Evolutionary conservation across 2,113 vertebrate genomes (phyloP).

Genomic region (Melanotaenia duboulayi): DNA sequence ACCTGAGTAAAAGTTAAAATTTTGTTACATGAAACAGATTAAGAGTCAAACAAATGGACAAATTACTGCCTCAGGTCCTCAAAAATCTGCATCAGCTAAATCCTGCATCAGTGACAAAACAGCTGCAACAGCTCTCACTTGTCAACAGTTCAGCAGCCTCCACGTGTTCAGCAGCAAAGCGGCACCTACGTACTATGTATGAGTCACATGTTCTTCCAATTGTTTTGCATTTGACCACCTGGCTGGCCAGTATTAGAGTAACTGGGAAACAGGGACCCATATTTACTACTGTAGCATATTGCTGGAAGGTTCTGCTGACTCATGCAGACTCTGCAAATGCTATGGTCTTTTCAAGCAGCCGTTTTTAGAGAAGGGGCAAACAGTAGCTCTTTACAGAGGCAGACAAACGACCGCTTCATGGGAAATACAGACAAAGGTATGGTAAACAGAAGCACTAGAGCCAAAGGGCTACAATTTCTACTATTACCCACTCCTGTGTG

Average conservation of each 20-base stretch:
- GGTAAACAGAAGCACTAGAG: constrained; percentile 50
- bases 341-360: constrained; percentile 44
- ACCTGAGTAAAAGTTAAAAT: no score
- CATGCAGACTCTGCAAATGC: constrained; percentile 46
- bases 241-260: constrained; percentile 9
- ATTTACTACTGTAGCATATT: constrained; percentile 40
- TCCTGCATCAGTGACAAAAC: background rate
- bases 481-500: background rate
- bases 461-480: constrained; percentile 5
- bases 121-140: background rate
- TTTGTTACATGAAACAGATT: no score
- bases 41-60: no score
- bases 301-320: constrained; percentile 72
- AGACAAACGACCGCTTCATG: constrained; percentile 45
- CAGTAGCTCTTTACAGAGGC: constrained; percentile 48
- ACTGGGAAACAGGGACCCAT: constrained; percentile 29
- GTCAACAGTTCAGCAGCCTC: background rate
- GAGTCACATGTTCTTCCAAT: constrained; percentile 33
- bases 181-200: background rate
- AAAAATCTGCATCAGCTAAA: background rate
- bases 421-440: constrained; percentile 65
- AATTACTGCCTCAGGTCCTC: no score
- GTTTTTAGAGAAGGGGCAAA: constrained; percentile 61
- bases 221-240: constrained; percentile 37
- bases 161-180: background rate